phyloP scores from a whole-genome alignment of 2,888 invertebrate genomes.

The Stenoptilia bipunctidactyla region DNA sequence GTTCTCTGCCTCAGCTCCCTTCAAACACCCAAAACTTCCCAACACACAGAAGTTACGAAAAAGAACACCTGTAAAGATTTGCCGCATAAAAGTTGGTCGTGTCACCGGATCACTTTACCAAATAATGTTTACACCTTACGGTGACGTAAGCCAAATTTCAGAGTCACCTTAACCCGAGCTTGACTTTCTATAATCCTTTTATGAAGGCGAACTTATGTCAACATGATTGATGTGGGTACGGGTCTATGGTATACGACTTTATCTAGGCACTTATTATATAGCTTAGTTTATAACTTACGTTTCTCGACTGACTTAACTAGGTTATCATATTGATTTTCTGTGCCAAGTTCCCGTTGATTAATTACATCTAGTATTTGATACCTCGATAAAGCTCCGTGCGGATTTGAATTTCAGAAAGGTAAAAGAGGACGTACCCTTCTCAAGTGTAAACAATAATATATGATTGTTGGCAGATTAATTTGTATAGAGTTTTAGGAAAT shows the following conservation, averaged over 20 bases:
- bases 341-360: too few relatives aligned
- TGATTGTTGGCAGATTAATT: too few relatives aligned
- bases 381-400: too few relatives aligned
- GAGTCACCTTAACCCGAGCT: constrained; percentile 45
- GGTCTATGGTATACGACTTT: constrained; percentile 30
- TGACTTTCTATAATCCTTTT: constrained; percentile 67
- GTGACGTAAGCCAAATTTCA: constrained; percentile 53
- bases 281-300: too few relatives aligned
- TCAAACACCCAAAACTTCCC: constrained; percentile 8
- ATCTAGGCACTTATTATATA: constrained; percentile 25
- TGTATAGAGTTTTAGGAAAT: too few relatives aligned
- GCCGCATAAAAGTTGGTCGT: constrained; percentile 37
- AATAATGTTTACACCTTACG: constrained; percentile 54
- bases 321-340: too few relatives aligned
- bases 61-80: constrained; percentile 34
- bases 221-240: constrained; percentile 58
- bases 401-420: too few relatives aligned
- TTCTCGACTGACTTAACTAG: too few relatives aligned
- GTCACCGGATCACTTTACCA: constrained; percentile 54
- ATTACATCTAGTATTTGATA: too few relatives aligned
- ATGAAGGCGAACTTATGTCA: constrained; percentile 64
- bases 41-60: constrained; percentile 13
- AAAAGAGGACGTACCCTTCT: too few relatives aligned
- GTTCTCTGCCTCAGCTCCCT: not conserved
- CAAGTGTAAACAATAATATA: too few relatives aligned